phyloP scores from a whole-genome alignment of 2,113 vertebrate genomes.

The Perca schrenkii region DNA sequence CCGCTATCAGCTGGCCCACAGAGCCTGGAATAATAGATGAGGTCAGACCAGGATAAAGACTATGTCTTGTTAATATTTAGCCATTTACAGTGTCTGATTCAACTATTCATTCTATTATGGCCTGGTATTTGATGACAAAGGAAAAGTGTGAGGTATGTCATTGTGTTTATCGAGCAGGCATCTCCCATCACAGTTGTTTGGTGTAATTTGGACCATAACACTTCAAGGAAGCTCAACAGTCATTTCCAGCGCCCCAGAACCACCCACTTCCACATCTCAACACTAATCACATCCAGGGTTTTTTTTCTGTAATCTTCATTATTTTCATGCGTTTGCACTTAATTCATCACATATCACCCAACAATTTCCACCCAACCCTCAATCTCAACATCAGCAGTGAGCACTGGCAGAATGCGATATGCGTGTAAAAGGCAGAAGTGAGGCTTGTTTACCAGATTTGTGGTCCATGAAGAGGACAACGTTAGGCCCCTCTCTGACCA shows the following conservation, averaged over 20 bases:
- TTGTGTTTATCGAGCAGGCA: conserved; percentile 3
- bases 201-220: conserved; percentile 9
- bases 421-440: conserved; percentile 5
- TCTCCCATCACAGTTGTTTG: conserved; percentile 13
- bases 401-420: neutral
- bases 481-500: conserved; percentile 91
- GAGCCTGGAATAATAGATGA: conserved; percentile 83
- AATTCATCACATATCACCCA: neutral
- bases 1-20: conserved; percentile 90
- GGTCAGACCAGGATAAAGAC: conserved; percentile 34
- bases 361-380: neutral
- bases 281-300: conserved; percentile 13
- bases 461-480: conserved; percentile 94
- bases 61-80: conserved; percentile 10
- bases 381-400: neutral
- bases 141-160: neutral
- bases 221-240: conserved; percentile 39
- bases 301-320: conserved; percentile 7
- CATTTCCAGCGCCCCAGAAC: conserved; percentile 43
- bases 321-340: conserved; percentile 16
- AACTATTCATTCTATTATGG: neutral
- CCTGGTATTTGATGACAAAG: conserved; percentile 12
- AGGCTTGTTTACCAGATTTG: conserved; percentile 88
- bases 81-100: neutral
- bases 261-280: conserved; percentile 26